Base-by-base conservation (phyloP, 2,888 invertebrate species). In the Drosophila pseudotakahashii region DNA sequence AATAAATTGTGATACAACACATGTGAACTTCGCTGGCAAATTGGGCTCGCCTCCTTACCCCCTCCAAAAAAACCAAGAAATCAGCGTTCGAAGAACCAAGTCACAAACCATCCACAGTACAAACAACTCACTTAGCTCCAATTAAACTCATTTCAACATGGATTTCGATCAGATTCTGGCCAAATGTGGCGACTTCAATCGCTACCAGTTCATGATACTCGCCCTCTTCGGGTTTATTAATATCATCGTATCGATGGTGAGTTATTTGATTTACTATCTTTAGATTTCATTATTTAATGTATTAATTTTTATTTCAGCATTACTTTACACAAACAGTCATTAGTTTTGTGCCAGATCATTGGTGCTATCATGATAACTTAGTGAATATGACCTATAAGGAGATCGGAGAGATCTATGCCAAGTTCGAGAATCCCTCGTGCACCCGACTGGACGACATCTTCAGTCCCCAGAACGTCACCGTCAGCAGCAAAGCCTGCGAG, bases 291-390 rank as follows among this genome's bases (percentile, higher is more conserved):
- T 7, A 14, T 19, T 16, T 11, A 47, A 47, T 10, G 9, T 7
- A 3, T 41, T 3, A 41, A 3, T 39, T 10, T 16, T 9, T 14
- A 41, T 36, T 67, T 7, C 53, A 82, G 82, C 94, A 94, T 85
- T 94, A 94, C 90, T 94, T 94, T 88, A 93, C 93, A 34, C 94
- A 94, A 90, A 94, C 94, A 67, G 94, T 94, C 88, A 94, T 94
- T 76, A 94, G 93, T 88, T 92, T 94, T 54, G 92, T 93, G 58
- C 94, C 94, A 51, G 92, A 93, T 68, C 92, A 93, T 84, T 92
- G 92, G 92, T 92, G 92, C 77, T 91, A 92, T 74, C 91, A 92
- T 55, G 91, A 92, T 37, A 89, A 90, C 58, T 68, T 92, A 59
- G 90, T 86, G 71, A 92, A 92, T 79, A 83, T 89, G 77, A 86